A percentile compares a stretch with the other conserved stretches of the same genome.
These are phyloP conservation scores for Sesia bembeciformis DNA, from an alignment of 2,888 invertebrate species.

Conservation along the genomic window DNA sequence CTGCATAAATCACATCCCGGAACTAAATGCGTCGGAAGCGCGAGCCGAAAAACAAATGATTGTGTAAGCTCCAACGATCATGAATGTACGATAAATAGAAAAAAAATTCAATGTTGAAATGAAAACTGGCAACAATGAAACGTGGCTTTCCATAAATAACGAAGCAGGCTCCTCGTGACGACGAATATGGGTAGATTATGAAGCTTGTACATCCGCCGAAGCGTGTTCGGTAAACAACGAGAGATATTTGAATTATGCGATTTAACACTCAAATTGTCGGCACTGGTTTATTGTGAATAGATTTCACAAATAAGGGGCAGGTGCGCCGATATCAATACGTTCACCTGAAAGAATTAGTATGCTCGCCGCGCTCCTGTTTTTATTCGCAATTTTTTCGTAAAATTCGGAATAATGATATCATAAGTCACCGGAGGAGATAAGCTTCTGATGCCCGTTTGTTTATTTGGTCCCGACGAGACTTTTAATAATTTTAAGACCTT, in stretches of 20 bases:
- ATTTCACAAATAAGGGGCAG: slow-evolving; percentile 32
- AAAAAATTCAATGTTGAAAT: slow-evolving; percentile 63
- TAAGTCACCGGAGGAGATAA: slow-evolving; percentile 64
- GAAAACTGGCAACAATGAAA: slow-evolving; percentile 68
- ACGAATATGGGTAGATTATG: slow-evolving; percentile 66
- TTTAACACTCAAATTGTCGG: slow-evolving; percentile 54
- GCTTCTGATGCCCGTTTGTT: slow-evolving; percentile 51
- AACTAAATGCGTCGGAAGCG: slow-evolving; percentile 44
- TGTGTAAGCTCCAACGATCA: slow-evolving; percentile 36
- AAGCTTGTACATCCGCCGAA: slow-evolving; percentile 58
- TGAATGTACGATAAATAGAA: slow-evolving; percentile 52
- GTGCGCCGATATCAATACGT: slow-evolving; percentile 52
- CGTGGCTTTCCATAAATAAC: slow-evolving; percentile 68
- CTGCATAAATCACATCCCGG: slow-evolving; percentile 44
- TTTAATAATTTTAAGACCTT: slow-evolving; percentile 8
- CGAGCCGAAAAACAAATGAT: slow-evolving; percentile 55
- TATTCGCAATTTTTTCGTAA: slow-evolving; percentile 57
- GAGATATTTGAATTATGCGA: slow-evolving; percentile 64
- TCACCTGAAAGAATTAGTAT: slow-evolving; percentile 65
- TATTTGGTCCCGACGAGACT: slow-evolving; percentile 50
- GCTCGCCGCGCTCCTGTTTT: slow-evolving; percentile 53
- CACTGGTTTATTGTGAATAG: slow-evolving; percentile 53
- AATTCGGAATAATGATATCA: slow-evolving; percentile 68
- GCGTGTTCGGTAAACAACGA: slow-evolving; percentile 54
- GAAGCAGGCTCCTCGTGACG: slow-evolving; percentile 56